A percentile compares a stretch with the other conserved stretches of the same genome.
phyloP scores from a whole-genome alignment of 2,113 vertebrate genomes.

The Cryptomyrus ogoouensis region DNA sequence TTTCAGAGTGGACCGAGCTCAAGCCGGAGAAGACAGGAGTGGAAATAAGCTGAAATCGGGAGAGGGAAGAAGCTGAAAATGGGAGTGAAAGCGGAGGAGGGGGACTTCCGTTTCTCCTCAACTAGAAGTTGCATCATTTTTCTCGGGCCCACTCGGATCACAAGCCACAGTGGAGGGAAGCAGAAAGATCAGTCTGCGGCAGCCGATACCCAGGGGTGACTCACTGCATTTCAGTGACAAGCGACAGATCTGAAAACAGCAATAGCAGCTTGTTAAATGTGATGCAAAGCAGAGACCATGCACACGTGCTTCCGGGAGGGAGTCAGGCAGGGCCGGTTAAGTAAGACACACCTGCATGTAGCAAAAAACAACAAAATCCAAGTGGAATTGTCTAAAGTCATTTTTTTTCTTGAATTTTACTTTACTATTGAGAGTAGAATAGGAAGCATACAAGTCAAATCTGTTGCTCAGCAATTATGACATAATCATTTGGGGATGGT shows the following conservation, averaged over 20 bases:
- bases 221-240: not conserved
- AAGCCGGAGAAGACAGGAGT: not conserved
- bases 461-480: not conserved
- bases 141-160: not conserved
- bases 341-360: not conserved
- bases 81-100: not conserved
- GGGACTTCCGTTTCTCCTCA: not conserved
- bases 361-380: not conserved
- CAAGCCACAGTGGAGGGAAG: not conserved
- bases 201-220: not conserved
- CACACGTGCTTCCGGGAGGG: not conserved
- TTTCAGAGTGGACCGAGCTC: not conserved
- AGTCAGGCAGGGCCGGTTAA: not conserved
- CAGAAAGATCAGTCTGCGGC: not conserved
- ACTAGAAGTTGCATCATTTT: not conserved
- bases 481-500: not conserved
- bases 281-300: not conserved
- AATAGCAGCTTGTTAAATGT: not conserved
- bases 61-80: not conserved
- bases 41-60: not conserved
- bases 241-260: not conserved
- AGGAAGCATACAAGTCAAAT: not conserved
- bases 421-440: not conserved
- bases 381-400: not conserved
- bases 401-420: not conserved